Base-by-base conservation (phyloP, 2,113 vertebrate species). In the Sander vitreus region DNA sequence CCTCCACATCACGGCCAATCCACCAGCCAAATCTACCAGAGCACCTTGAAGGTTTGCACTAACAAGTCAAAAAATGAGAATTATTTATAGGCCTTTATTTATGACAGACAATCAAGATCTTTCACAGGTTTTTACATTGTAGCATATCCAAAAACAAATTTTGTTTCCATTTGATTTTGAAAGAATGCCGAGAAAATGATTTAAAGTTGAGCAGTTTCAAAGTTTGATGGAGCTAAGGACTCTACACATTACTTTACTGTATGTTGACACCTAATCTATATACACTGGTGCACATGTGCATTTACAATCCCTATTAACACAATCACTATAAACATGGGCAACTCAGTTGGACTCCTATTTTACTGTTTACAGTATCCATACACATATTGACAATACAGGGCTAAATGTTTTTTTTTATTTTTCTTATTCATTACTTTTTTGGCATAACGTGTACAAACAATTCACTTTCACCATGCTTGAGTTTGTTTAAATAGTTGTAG, bases 21-120 rank as follows among this genome's bases (percentile, higher is more conserved):
- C 4, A 73, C 71, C 80, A 60, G 63, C 33, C 45, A 66, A 83
- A 68, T 80, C 71, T 19, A 53, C 23, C 33, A 11, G 36, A 85
- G 48, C 70, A 54, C 36, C 9, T 21, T 19, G 43, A 43, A 63
- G 12, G 47, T 63, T 55, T 68, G n/a, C 25, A n/a, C 6, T 6
- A 9, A 53, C 8, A 11, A 59, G 13, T 21, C 0, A 53, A 36
- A 69, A 67, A 57, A 5, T 47, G 25, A 60, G 25, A 39, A 39
- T 62, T 73, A 69, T 63, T 55, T 51, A 50, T 47, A 12, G 33
- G 1, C 19, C 19, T 58, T 23, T 5, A 15, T 84, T 64, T 60
- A 19, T 45, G n/a, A 51, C 18, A 53, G 13, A 21, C 4, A 65
- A 14, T 21, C 23, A 69, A 19, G 11, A 16, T 21, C 15, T 16